Percentiles rank a stretch among this genome's conserved stretches.
Evolutionary conservation across 2,797 vertebrate genomes (phyloP).

Genomic region (Urosaurus nigricauda): DNA sequence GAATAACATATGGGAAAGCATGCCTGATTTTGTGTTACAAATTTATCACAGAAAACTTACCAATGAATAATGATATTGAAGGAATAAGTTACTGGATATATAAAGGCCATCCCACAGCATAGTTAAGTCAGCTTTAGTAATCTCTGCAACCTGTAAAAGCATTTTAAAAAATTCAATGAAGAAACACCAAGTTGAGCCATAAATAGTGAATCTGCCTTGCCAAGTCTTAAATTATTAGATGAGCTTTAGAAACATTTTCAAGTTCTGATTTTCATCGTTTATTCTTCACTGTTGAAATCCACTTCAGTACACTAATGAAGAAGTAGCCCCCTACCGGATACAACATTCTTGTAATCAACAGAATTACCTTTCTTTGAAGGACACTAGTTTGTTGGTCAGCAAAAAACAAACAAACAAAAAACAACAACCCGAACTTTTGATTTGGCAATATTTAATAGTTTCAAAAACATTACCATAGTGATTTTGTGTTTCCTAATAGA

Average conservation of each 20-base stretch:
- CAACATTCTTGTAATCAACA: neutral
- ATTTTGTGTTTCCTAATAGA: neutral
- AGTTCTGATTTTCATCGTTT: neutral
- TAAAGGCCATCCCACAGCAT: neutral
- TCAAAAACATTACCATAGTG: neutral
- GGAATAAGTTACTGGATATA: neutral
- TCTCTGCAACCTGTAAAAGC: neutral
- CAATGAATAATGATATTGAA: neutral
- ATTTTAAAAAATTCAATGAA: neutral
- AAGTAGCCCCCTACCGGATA: conserved; percentile 18
- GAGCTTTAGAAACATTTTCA: neutral
- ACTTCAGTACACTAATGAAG: neutral
- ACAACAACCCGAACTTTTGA: too few species aligned
- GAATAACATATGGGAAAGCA: too few species aligned
- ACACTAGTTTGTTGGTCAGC: neutral
- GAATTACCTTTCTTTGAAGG: neutral
- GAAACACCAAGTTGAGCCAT: neutral
- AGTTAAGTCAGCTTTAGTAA: neutral
- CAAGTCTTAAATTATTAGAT: neutral
- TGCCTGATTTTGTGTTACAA: neutral
- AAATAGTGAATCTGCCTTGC: neutral
- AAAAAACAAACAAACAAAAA: too few species aligned
- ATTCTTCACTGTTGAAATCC: neutral
- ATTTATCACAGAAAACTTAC: neutral
- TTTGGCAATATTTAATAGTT: neutral